Conservation (phyloP, 2,113 vertebrate species). For the Amblyopsis rosae region DNA sequence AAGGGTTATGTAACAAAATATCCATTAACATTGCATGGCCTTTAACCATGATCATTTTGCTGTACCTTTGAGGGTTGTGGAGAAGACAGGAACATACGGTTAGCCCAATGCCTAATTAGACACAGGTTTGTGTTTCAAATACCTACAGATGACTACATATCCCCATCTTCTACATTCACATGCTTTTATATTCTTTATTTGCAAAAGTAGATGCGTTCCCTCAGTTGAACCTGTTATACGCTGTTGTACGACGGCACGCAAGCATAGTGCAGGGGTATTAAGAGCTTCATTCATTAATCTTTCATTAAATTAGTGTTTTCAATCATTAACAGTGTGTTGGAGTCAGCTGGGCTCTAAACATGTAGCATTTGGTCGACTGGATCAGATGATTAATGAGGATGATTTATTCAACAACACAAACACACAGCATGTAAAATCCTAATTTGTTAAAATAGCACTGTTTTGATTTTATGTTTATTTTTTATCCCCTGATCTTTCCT, state of each 20-base stretch:
- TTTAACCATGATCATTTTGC: background rate
- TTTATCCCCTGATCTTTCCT: constrained; percentile 15
- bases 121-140: background rate
- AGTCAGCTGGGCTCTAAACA: constrained; percentile 8
- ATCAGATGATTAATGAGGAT: constrained; percentile 27
- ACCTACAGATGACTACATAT: constrained; percentile 6
- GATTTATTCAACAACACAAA: constrained; percentile 24
- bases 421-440: constrained; percentile 1
- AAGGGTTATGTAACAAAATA: background rate
- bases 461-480: constrained; percentile 20
- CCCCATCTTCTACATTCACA: constrained; percentile 35
- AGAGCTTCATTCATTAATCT: constrained; percentile 55
- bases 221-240: constrained; percentile 26
- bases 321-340: constrained; percentile 17
- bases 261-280: constrained; percentile 33
- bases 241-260: constrained; percentile 28
- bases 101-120: constrained; percentile 22
- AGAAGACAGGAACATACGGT: constrained; percentile 4
- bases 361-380: background rate
- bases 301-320: constrained; percentile 34
- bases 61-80: constrained; percentile 15
- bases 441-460: background rate
- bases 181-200: constrained; percentile 38
- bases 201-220: constrained; percentile 25
- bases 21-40: background rate